Evolutionary conservation across 2,888 invertebrate species (phyloP), one percentile per base, ranked within the genome.

Genomic region (Drosophila borborema): DNA sequence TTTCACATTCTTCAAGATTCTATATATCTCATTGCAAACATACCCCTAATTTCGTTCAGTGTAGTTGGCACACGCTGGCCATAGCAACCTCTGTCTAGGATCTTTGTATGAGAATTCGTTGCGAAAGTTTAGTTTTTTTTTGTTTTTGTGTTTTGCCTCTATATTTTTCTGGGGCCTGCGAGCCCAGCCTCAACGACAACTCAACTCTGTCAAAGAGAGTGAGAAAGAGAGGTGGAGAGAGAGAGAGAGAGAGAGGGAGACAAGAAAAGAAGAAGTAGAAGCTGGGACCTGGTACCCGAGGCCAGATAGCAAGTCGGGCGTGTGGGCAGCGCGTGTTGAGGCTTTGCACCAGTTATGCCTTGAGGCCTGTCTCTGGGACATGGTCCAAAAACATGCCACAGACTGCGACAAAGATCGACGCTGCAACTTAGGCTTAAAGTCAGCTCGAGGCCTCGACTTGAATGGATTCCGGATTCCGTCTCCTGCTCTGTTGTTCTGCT

Each of bases 261-360:
- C n/a, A 3, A 5, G 51, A 48, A 34, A 9, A 38, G 53, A 0
- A n/a, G 41, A 8, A 41, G 40, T 40, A 55, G 55, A 40, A 28
- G 40, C 28, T 41, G 38, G 51, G 4, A 43, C 53, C 36, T 18
- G 54, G 40, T 28, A n/a, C 54, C 40, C 23, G 40, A 23, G 40
- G 54, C 58, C 58, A 34, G 43, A 16, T 56, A 41, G 23, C 45
- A 55, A 63, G 62, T 38, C 64, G 40, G 66, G 61, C 80, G 80
- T 80, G 80, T 80, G 80, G 80, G 80, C 78, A 80, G 80, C 77
- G 80, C 78, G 80, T 80, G 76, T 76, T 63, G 67, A 58, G 68
- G 31, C 81, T 74, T 82, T 88, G 89, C 83, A 84, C 86, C 84
- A 84, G 86, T 86, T 88, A 73, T 72, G 83, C 74, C 77, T 60